Conservation (phyloP, 2,888 invertebrate genomes). For the Ametastegia equiseti region DNA sequence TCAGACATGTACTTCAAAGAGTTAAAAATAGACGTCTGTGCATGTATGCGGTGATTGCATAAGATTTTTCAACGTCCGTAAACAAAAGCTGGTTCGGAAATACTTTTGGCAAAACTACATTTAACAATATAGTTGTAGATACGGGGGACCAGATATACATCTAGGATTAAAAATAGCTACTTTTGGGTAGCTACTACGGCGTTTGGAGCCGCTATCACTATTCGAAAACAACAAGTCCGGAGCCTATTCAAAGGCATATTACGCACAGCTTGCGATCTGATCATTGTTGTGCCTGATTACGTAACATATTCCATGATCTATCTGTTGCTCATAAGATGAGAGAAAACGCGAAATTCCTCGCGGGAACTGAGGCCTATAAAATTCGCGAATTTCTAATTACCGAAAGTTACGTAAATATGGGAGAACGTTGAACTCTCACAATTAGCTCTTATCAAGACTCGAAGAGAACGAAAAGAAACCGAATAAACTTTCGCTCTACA, state of each 20-base stretch:
- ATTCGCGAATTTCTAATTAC: not conserved
- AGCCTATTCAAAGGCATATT: not conserved
- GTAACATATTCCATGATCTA: not conserved
- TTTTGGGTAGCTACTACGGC: not conserved
- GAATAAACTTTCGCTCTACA: no score
- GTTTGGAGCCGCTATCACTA: not conserved
- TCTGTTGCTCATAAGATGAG: constrained; percentile 34
- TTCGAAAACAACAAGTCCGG: not conserved
- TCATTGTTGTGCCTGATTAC: constrained; percentile 20
- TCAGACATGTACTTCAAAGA: constrained; percentile 5
- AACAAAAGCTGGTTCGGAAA: constrained; percentile 33
- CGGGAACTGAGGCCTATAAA: not conserved
- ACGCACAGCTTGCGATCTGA: not conserved
- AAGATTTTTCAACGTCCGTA: constrained; percentile 15
- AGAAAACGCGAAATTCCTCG: not conserved
- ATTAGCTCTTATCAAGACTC: no score
- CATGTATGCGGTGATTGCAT: not conserved
- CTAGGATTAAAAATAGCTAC: not conserved
- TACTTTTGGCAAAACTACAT: constrained; percentile 23
- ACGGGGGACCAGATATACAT: not conserved
- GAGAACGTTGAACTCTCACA: not conserved
- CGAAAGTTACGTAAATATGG: not conserved
- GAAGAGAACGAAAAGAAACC: no score
- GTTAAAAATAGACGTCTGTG: not conserved
- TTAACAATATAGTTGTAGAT: not conserved